Conservation (phyloP, 2,888 invertebrate species). For the Callosobruchus maculatus region DNA sequence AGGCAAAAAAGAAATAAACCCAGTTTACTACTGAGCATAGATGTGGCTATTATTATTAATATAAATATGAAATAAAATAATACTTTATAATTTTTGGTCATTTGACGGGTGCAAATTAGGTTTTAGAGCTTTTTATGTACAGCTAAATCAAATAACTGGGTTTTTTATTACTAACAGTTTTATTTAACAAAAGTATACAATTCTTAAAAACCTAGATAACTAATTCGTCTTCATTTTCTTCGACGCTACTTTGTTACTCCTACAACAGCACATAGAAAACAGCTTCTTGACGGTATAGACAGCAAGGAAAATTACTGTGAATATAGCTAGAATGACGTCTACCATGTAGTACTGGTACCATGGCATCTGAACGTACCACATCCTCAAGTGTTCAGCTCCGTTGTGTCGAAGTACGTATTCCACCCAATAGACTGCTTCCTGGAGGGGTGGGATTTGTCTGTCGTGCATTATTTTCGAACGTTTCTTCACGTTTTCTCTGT, state of each 20-base stretch:
- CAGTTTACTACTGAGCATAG: too few relatives aligned
- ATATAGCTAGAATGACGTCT: slow-evolving; percentile 25
- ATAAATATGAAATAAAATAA: too few relatives aligned
- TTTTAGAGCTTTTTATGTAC: too few relatives aligned
- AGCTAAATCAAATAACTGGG: too few relatives aligned
- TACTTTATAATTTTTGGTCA: too few relatives aligned
- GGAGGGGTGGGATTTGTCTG: slow-evolving; percentile 25
- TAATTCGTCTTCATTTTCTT: background rate
- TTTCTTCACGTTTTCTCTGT: slow-evolving; percentile 21
- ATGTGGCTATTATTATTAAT: too few relatives aligned
- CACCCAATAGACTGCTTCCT: slow-evolving; percentile 30
- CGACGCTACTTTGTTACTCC: background rate
- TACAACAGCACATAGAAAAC: background rate
- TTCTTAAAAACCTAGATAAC: too few relatives aligned
- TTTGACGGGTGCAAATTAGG: too few relatives aligned
- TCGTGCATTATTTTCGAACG: slow-evolving; percentile 30
- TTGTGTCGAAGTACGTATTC: slow-evolving; percentile 32
- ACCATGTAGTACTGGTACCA: slow-evolving; percentile 33
- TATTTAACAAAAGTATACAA: too few relatives aligned
- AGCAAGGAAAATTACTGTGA: background rate
- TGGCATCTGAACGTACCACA: slow-evolving; percentile 22
- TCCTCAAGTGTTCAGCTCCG: slow-evolving; percentile 31
- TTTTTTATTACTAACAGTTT: too few relatives aligned
- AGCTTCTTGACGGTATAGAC: slow-evolving; percentile 2
- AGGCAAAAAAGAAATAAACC: too few relatives aligned